A percentile compares a stretch with the other conserved stretches of the same genome.
These are phyloP conservation scores for Himantopus leucocephalus DNA, from an alignment of 2,113 vertebrate genomes.

Conservation along the genomic window DNA sequence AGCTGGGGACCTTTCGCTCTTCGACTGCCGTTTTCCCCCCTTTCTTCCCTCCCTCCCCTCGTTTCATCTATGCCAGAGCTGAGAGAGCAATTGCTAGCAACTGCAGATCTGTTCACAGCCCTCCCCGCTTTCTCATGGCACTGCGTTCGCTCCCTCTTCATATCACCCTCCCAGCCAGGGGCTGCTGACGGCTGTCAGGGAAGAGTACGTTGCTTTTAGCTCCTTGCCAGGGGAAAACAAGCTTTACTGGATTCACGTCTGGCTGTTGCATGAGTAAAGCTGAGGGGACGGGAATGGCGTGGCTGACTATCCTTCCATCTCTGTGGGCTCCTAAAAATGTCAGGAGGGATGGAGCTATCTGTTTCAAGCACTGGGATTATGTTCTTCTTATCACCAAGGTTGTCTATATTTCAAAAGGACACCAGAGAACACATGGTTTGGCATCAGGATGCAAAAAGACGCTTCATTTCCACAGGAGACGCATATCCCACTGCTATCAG, in stretches of 20 bases:
- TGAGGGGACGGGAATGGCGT: neutral
- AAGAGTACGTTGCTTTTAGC: neutral
- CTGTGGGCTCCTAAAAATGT: neutral
- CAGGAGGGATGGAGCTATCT: neutral
- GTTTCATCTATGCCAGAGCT: neutral
- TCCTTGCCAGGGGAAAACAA: neutral
- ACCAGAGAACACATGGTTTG: accelerated
- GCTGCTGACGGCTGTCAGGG: neutral
- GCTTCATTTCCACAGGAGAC: neutral
- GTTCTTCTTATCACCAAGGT: neutral
- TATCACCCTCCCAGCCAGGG: neutral
- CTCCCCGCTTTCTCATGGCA: neutral
- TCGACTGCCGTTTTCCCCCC: neutral
- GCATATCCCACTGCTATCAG: neutral
- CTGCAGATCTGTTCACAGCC: neutral
- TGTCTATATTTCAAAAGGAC: neutral
- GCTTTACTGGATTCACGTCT: neutral
- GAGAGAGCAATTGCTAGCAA: neutral
- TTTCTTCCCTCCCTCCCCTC: neutral
- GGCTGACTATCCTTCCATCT: neutral
- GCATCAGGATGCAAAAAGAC: neutral
- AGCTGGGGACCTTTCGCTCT: slow-evolving; percentile 84
- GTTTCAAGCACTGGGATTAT: neutral
- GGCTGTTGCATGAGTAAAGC: neutral
- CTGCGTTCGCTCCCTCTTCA: accelerated